Evolutionary conservation across 2,797 vertebrate species (phyloP).

Genomic region (Gymnoscopelus braueri): DNA sequence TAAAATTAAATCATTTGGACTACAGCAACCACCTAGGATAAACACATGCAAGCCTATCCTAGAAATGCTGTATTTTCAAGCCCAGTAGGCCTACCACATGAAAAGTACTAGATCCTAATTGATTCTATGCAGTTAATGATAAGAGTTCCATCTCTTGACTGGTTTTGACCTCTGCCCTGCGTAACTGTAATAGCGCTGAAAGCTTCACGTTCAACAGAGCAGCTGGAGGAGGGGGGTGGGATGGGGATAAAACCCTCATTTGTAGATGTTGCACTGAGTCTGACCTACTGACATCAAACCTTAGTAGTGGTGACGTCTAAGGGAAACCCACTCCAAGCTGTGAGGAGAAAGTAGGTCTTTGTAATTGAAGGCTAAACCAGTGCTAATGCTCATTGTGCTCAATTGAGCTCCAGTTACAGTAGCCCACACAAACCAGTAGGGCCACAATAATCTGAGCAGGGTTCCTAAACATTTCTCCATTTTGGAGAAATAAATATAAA

Average conservation of each 20-base stretch:
- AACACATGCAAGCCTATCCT: neutral
- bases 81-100: neutral
- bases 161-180: constrained; percentile 27
- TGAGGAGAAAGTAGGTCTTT: constrained; percentile 25
- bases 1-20: neutral
- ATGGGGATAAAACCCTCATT: constrained; percentile 22
- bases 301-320: constrained; percentile 1
- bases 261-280: constrained; percentile 11
- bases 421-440: neutral
- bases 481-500: neutral
- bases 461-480: neutral
- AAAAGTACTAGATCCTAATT: constrained; percentile 34
- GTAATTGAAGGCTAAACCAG: constrained; percentile 18
- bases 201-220: constrained; percentile 17
- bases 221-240: neutral
- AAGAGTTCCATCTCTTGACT: constrained; percentile 2
- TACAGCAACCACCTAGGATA: too few species aligned
- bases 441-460: neutral
- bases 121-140: constrained; percentile 26
- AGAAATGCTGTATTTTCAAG: neutral
- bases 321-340: constrained; percentile 16
- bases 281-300: constrained; percentile 36
- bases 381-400: neutral
- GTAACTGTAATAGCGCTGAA: neutral
- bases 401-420: constrained; percentile 11